phyloP scores from a whole-genome alignment of 2,113 vertebrate species.

The Pitta sordida region DNA sequence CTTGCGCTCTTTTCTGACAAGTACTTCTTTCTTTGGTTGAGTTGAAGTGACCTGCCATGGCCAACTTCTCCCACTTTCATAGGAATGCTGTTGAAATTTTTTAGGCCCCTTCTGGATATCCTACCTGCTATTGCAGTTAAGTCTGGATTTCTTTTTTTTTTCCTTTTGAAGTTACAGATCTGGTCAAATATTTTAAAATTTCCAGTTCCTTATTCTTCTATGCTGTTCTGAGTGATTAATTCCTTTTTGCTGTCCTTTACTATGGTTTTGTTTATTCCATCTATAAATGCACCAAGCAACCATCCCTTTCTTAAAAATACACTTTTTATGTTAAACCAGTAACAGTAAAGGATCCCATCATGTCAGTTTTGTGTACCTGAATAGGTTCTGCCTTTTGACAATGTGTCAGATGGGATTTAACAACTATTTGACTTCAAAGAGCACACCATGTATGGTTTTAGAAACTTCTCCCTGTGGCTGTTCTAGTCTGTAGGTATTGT shows the following conservation, averaged over 20 bases:
- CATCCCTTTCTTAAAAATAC: background rate
- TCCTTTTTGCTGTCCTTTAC: background rate
- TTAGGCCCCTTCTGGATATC: background rate
- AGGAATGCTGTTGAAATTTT: background rate
- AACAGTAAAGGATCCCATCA: background rate
- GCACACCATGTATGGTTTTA: background rate
- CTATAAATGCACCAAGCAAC: background rate
- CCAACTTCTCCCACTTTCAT: background rate
- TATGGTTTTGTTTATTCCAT: background rate
- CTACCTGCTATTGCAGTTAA: background rate
- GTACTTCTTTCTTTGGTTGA: background rate
- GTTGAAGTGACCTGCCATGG: background rate
- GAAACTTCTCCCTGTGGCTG: background rate
- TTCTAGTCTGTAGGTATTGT: background rate
- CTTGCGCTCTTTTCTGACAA: background rate
- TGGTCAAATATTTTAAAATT: background rate
- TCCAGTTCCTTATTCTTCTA: background rate
- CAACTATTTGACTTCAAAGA: background rate
- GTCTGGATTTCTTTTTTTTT: background rate
- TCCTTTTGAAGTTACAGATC: background rate
- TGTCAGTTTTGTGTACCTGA: background rate
- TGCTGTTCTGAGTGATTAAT: background rate
- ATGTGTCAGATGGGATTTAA: conserved; percentile 1
- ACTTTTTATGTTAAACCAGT: background rate
- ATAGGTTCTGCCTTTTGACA: background rate